These are phyloP conservation scores for Desoria tigrina DNA, from an alignment of 2,888 invertebrate genomes.

Conservation along the genomic window DNA sequence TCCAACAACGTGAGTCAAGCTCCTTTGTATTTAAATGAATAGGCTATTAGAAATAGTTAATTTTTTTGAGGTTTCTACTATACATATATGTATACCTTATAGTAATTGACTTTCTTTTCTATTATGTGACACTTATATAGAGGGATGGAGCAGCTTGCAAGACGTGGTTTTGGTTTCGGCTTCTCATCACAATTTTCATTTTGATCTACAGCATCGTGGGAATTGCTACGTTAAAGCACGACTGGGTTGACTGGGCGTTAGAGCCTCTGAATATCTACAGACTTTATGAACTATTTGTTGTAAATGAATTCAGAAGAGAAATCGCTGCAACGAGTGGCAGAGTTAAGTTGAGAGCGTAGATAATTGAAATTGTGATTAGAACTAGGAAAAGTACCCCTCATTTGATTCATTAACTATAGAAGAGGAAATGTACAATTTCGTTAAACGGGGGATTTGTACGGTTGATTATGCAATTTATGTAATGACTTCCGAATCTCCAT, in stretches of 20 bases:
- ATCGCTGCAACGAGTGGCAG: conserved; percentile 41
- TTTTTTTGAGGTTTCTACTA: not conserved
- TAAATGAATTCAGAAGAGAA: conserved; percentile 45
- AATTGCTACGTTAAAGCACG: conserved; percentile 41
- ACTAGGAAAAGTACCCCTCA: too few relatives aligned
- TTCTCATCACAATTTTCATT: conserved; percentile 39
- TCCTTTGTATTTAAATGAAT: not conserved
- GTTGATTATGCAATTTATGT: too few relatives aligned
- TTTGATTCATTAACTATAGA: too few relatives aligned
- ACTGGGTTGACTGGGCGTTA: conserved; percentile 44
- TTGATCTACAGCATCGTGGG: conserved; percentile 40
- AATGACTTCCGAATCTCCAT: too few relatives aligned
- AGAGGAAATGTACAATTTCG: too few relatives aligned
- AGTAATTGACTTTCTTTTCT: conserved; percentile 3
- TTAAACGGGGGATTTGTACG: too few relatives aligned
- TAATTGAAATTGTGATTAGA: too few relatives aligned
- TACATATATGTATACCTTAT: not conserved
- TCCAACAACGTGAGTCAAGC: conserved; percentile 34
- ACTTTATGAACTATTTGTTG: conserved; percentile 40
- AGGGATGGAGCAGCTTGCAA: conserved; percentile 44
- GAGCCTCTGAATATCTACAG: conserved; percentile 43
- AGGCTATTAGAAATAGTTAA: not conserved
- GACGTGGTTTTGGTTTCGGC: conserved; percentile 45
- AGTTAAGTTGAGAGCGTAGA: conserved; percentile 46
- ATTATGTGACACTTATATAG: conserved; percentile 18